Evolutionary conservation across 1,140 invertebrate species (phyloP).

Genomic region (Drosophila kepulauana): DNA sequence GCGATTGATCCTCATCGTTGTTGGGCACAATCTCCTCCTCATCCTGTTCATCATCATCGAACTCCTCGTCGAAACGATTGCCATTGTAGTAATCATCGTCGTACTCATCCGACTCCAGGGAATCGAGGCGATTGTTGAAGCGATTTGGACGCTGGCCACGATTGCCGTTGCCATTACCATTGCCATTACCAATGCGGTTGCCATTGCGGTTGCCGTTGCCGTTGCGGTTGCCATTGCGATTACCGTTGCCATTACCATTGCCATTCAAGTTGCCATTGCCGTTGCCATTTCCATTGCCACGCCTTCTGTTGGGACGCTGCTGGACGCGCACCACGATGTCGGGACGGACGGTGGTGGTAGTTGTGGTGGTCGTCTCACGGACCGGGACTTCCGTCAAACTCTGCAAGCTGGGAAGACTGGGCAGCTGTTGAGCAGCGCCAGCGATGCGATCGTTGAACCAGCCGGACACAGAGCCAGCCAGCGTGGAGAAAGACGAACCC

Average conservation of each 20-base stretch:
- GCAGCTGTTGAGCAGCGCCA: constrained; percentile 66
- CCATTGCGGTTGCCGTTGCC: constrained; percentile 35
- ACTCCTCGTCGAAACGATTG: constrained; percentile 64
- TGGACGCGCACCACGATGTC: constrained; percentile 77
- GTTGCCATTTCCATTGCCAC: constrained; percentile 33
- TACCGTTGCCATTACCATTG: constrained; percentile 43
- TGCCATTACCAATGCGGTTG: constrained; percentile 28
- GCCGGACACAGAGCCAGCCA: constrained; percentile 77
- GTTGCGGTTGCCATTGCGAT: constrained; percentile 40
- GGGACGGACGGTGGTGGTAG: constrained; percentile 59
- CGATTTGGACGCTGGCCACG: constrained; percentile 60
- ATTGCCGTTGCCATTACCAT: constrained; percentile 38
- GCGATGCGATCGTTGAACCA: constrained; percentile 80
- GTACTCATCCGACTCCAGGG: constrained; percentile 70
- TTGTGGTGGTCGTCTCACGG: constrained; percentile 51
- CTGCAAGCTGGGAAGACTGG: constrained; percentile 48
- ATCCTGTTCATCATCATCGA: constrained; percentile 63
- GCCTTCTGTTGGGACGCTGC: constrained; percentile 59
- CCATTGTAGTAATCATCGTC: constrained; percentile 70
- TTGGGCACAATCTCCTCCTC: constrained; percentile 21
- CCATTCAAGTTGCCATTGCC: constrained; percentile 28
- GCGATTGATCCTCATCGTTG: constrained; percentile 40
- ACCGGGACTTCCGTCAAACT: constrained; percentile 72
- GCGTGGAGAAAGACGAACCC: constrained; percentile 68
- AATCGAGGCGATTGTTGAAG: constrained; percentile 64